A percentile compares a stretch with the other conserved stretches of the same genome.
Conservation (phyloP, 2,113 vertebrate species). For the Dicerorhinus sumatrensis region DNA sequence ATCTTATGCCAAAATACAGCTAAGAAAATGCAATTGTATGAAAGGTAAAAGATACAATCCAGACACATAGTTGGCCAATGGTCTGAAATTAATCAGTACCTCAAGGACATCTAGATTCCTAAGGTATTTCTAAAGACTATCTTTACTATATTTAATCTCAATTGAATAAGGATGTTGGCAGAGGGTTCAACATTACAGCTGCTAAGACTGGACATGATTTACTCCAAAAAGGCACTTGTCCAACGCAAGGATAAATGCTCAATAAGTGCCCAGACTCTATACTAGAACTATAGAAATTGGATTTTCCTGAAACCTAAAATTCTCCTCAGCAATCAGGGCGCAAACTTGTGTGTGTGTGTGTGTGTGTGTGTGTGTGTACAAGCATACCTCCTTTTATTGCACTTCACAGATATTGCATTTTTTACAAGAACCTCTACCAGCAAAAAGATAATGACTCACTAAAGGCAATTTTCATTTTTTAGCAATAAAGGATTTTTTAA, state of each 20-base stretch:
- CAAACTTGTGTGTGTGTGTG: not conserved
- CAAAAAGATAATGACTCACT: too few relatives aligned
- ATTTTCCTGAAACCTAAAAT: not conserved
- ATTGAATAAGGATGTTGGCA: not conserved
- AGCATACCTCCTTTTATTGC: too few relatives aligned
- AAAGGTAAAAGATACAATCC: not conserved
- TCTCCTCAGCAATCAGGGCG: not conserved
- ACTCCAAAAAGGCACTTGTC: not conserved
- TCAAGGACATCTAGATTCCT: not conserved
- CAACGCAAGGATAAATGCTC: not conserved
- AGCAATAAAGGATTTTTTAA: too few relatives aligned
- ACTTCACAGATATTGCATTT: too few relatives aligned
- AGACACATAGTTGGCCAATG: not conserved
- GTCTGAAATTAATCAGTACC: not conserved
- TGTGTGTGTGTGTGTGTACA: too few relatives aligned
- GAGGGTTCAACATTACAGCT: not conserved
- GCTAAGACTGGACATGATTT: not conserved
- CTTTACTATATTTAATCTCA: not conserved
- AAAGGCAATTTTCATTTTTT: too few relatives aligned
- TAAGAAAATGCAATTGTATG: not conserved
- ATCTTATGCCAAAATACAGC: not conserved
- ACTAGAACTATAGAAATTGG: not conserved
- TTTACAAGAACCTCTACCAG: too few relatives aligned
- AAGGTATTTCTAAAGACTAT: not conserved
- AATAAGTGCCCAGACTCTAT: not conserved